These are phyloP conservation scores for Ryuthela nishihirai DNA, from an alignment of 2,888 invertebrate species.

Conservation along the genomic window DNA sequence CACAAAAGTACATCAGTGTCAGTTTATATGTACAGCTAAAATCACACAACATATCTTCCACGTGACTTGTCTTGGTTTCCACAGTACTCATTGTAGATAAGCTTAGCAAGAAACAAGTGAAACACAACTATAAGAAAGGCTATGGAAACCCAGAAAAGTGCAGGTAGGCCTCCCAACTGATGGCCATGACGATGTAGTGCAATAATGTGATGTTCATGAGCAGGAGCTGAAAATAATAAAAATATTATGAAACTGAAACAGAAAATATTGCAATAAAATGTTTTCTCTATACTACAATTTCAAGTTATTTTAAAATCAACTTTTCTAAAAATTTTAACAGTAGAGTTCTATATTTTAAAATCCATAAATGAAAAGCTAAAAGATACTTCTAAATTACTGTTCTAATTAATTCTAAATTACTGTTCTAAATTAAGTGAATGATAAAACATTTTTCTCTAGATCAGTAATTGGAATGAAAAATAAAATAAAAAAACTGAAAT, in stretches of 20 bases:
- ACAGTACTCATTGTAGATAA: constrained; percentile 83
- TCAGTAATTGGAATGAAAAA: too few relatives aligned
- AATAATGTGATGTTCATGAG: constrained; percentile 85
- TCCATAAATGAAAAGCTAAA: not conserved
- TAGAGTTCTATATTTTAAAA: not conserved
- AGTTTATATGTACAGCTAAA: too few relatives aligned
- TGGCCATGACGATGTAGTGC: constrained; percentile 87
- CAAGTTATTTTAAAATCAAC: not conserved
- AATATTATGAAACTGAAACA: not conserved
- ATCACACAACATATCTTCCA: constrained; percentile 32
- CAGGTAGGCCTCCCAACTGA: constrained; percentile 81
- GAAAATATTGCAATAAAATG: not conserved
- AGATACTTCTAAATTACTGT: too few relatives aligned
- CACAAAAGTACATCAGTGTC: too few relatives aligned
- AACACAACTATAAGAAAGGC: constrained; percentile 82
- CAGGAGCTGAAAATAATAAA: constrained; percentile 64
- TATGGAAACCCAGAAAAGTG: constrained; percentile 87
- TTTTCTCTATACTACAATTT: not conserved
- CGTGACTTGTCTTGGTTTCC: constrained; percentile 31
- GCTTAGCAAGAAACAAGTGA: constrained; percentile 86
- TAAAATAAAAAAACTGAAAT: too few relatives aligned
- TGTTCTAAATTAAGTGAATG: too few relatives aligned
- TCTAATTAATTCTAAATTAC: too few relatives aligned
- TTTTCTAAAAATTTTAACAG: not conserved
- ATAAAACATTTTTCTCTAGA: too few relatives aligned